Evolutionary conservation across 2,797 vertebrate genomes (phyloP).

Genomic region (Coregonus ussuriensis): DNA sequence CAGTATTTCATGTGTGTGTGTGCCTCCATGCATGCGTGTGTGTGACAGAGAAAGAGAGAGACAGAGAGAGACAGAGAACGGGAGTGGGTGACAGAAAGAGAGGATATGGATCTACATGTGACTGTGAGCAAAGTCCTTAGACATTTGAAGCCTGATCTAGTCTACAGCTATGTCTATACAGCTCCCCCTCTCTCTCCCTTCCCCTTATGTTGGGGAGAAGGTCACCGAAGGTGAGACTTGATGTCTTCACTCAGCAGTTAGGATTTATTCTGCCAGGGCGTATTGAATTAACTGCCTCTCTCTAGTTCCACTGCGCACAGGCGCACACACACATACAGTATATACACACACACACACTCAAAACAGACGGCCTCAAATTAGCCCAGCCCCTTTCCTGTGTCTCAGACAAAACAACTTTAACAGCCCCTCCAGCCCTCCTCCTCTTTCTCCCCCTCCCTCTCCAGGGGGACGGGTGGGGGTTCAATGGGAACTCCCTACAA

Average conservation of each 20-base stretch:
- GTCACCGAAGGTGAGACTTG: constrained; percentile 37
- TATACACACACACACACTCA: constrained; percentile 13
- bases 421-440: background rate
- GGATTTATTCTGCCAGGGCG: constrained; percentile 18
- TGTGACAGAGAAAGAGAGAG: background rate
- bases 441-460: no score
- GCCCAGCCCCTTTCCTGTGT: background rate
- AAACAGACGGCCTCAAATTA: background rate
- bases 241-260: constrained; percentile 35
- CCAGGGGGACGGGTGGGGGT: background rate
- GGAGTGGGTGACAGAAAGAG: no score
- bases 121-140: background rate
- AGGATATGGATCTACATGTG: background rate
- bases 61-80: background rate
- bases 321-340: constrained; percentile 17
- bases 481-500: background rate
- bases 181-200: background rate
- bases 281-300: constrained; percentile 24
- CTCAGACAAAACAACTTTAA: constrained; percentile 4
- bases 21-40: no score
- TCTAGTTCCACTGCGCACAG: background rate
- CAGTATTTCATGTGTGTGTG: no score
- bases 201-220: constrained; percentile 21
- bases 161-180: background rate
- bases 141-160: constrained; percentile 4